phyloP scores from a whole-genome alignment of 2,797 vertebrate genomes.

The Phoebastria nigripes region DNA sequence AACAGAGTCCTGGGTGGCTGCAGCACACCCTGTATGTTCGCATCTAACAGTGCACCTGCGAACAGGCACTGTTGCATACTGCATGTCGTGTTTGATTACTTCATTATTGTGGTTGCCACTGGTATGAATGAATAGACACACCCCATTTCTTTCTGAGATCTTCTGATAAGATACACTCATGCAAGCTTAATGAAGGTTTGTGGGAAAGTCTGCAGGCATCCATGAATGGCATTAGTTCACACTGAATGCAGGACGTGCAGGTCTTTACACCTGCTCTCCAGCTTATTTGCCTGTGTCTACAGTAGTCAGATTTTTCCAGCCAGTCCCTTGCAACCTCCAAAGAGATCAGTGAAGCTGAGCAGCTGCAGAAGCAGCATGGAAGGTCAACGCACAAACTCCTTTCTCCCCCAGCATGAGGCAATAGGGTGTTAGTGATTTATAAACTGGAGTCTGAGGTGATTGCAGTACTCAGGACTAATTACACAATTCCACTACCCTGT shows the following conservation, averaged over 20 bases:
- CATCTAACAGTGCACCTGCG: not conserved
- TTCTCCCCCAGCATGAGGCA: not conserved
- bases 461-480: not conserved
- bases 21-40: not conserved
- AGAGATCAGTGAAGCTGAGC: not conserved
- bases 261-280: not conserved
- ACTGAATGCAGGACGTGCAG: not conserved
- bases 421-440: not conserved
- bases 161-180: not conserved
- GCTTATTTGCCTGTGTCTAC: not conserved
- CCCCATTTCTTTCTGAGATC: not conserved
- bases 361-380: not conserved
- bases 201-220: not conserved
- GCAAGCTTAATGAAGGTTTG: slow-evolving; percentile 1
- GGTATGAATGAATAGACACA: not conserved
- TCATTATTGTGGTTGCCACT: not conserved
- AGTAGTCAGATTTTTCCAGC: not conserved
- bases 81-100: not conserved
- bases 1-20: not conserved
- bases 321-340: not conserved
- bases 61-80: not conserved
- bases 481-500: not conserved
- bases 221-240: not conserved
- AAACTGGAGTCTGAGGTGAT: not conserved
- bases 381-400: not conserved